Evolutionary conservation across 2,113 vertebrate genomes (phyloP), one percentile per base, ranked within the genome.

Genomic region (Eulemur macaco): DNA sequence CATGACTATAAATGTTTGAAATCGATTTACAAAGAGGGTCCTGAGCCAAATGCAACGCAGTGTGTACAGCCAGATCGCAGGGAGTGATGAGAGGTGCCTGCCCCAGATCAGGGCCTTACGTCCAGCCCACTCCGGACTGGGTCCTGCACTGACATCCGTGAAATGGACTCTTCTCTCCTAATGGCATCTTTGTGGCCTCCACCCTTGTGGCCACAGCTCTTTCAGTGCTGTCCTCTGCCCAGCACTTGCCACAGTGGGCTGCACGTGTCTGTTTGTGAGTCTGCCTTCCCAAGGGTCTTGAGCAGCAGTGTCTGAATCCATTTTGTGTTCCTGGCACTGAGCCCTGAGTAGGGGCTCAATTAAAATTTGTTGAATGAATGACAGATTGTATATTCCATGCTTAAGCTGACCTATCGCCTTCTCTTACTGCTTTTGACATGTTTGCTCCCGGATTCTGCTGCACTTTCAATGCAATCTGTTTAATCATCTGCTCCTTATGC

Each of bases 301-400:
- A 94, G 27, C 3, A 17, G 42, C 2, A 42, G 8, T 37, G 7
- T 60, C 80, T 63, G 69, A 89, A 25, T 83, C 66, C 25, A 50
- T 77, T 82, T 27, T 50, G 34, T 52, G 68, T 86, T 47, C 74
- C 50, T 84, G 50, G 27, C 20, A 77, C 37, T n/a, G 73, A 23
- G 6, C 63, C 54, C 15, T 23, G 10, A 95, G 10, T 77, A 71
- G 37, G 34, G 52, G 12, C 50, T 90, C 47, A n/a, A 0, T 58
- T 45, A 63, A 47, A 69, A 25, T 88, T n/a, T 66, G 39, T n/a
- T 78, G 78, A 71, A 21, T 92, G 73, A 42, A 78, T 69, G 91
- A 27, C 34, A 94, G n/a, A 34, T 54, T 47, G 47, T 50, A 9
- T 50, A 60, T 66, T 27, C 18, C 3, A 23, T 42, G 42, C 17